These are phyloP conservation scores for Puffinus mauretanicus DNA, from an alignment of 2,113 vertebrate genomes.

Conservation along the genomic window DNA sequence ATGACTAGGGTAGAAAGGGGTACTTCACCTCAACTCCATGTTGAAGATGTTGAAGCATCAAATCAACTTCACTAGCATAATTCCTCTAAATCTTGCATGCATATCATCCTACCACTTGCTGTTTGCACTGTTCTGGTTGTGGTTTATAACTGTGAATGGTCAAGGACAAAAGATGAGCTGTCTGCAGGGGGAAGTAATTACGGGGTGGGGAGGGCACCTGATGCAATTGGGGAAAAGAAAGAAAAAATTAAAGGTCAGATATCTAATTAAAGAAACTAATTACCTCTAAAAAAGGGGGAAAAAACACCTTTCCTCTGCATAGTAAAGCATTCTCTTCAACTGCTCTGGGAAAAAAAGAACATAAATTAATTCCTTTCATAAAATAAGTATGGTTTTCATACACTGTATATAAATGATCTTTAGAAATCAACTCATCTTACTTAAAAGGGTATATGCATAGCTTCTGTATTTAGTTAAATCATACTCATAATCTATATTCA, in stretches of 20 bases:
- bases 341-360: background rate
- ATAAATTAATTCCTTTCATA: background rate
- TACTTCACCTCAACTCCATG: background rate
- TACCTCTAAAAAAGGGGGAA: background rate
- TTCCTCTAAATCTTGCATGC: background rate
- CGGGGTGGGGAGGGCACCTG: background rate
- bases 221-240: background rate
- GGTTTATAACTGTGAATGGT: background rate
- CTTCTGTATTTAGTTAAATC: background rate
- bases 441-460: background rate
- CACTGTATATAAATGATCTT: background rate
- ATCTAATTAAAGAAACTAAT: background rate
- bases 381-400: background rate
- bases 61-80: background rate
- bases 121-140: background rate
- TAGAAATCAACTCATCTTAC: background rate
- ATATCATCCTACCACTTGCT: background rate
- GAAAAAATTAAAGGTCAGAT: slow-evolving; percentile 16
- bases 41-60: background rate
- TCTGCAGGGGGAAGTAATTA: background rate
- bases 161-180: background rate
- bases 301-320: background rate
- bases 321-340: background rate
- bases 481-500: background rate
- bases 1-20: background rate